Evolutionary conservation across 2,113 vertebrate species (phyloP), one percentile per base, ranked within the genome.

Genomic region (Neodon shergylaensis): DNA sequence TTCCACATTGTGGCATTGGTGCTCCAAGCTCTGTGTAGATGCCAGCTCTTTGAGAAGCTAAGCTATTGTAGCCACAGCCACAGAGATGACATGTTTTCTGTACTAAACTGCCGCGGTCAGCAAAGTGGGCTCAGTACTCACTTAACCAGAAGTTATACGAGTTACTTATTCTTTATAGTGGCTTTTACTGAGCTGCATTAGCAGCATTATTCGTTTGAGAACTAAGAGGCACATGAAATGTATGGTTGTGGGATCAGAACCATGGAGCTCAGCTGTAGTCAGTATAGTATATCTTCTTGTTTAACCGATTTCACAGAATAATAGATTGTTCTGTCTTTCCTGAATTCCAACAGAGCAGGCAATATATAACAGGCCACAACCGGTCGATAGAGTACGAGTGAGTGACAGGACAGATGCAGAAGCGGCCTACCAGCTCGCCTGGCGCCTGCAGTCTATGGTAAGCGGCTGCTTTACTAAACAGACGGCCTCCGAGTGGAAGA

Each of bases 381-480:
- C 99, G 31, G 98, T 98, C 58, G 99, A 99, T 90, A 99, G 99
- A 96, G 98, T 98, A 13, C 99, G 99, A 19, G 97, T 97, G 10
- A 99, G 98, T 96, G 99, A 99, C 94, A 99, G 98, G 95, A 99
- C 98, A 96, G 99, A 99, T 39, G 95, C 99, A 0, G 98, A 98
- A 42, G 99, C 99, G 97, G 99, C 99, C 0, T 99, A 99, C 96
- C 99, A 99, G 96, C 99, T 99, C 0, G 99, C 99, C 22, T 99
- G 99, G 97, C 99, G 99, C 77, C 98, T 99, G 87, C 99, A 99
- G 97, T 99, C 99, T 86, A 99, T 99, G 99, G 99, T 99, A 96
- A 65, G 97, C 92, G 16, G 54, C 49, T 28, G 2, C 33, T 77
- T 24, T 78, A 0, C 78, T 81, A 10, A 83, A 44, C 26, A 92